Evolutionary conservation across 2,113 vertebrate species (phyloP), one percentile per base, ranked within the genome.

Genomic region (Maccullochella peelii): DNA sequence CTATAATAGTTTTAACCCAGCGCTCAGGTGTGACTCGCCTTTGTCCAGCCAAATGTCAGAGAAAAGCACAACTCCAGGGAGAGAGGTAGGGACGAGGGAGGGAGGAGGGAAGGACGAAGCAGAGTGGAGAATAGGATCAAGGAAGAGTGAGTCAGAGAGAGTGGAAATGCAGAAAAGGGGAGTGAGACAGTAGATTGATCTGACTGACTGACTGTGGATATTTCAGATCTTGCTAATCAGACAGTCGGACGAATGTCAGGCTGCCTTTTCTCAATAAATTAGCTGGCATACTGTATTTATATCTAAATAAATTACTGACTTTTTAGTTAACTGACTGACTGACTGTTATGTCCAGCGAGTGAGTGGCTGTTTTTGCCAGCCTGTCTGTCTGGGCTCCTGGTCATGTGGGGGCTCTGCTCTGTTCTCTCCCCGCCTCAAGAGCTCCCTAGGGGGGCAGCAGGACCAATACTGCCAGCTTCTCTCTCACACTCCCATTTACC

Each of bases 401-500:
- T 83, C 68, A 74, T 38, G 78, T 88, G 89, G 90, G 92, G 91
- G 93, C 86, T 87, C 85, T 68, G 62, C 80, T 90, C 89, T 89
- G 84, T 85, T 92, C 86, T 93, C 89, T 94, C 92, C 91, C 89
- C 82, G 90, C 91, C 92, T 93, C 89, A 83, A 94, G 90, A 89
- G 84, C 86, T 91, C 92, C 90, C 97, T 94, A 92, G 91, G 80
- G 97, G 96, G 97, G 95, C 94, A 63, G 68, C 94, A 95, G 93
- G 97, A 96, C 96, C 97, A 97, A 97, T 97, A 97, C 96, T 97
- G 97, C 97, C 97, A 97, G 95, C 96, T 97, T 96, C 96, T 96
- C 97, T 97, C 97, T 96, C 97, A 96, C 96, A 97, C 97, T 96
- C 97, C 95, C 95, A 96, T 96, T 96, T 96, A 95, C 96, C 96